Evolutionary conservation across 2,888 invertebrate genomes (phyloP), one percentile per base, ranked within the genome.

Genomic region (Tiphia femorata): DNA sequence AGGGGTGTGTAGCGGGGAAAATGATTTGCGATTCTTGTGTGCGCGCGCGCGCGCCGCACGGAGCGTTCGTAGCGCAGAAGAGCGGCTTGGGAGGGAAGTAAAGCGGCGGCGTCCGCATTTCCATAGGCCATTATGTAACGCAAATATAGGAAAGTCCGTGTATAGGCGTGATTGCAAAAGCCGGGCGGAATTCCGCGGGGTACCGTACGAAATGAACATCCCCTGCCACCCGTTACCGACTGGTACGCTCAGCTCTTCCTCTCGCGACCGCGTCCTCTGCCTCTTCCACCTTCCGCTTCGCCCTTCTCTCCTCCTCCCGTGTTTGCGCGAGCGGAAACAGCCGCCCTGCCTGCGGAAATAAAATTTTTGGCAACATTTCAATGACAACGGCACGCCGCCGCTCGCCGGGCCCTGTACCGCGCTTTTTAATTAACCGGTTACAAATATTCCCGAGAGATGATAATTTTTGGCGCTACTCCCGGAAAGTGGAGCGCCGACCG

Each of bases 321-420:
- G 64, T 63, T 64, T 56, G 60, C 57, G 10, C 38, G 46, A 14
- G 12, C 54, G 61, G 40, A 54, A 64, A 46, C 59, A 59, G 44
- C 38, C 58, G 44, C 37, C 20, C 37, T 30, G 30, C 38, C 44
- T 50, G 38, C 53, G 49, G 56, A 47, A 67, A 66, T 61, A 63
- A 54, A 64, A 67, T 67, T 66, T 64, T 70, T 67, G 62, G 64
- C 74, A 72, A 59, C 57, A 58, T 66, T 73, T 72, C 73, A 73
- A 64, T 62, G 66, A 59, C 59, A 47, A 57, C 54, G 25, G 49
- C 16, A 25, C 21, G 25, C 19, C 40, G 38, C 51, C 48, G 47
- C 35, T 38, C 20, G 51, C 29, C 46, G 23, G 33, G 12, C 38
- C 42, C 37, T 48, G 37, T n/a, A n/a, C 59, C 43, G 35, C 58